Conservation (phyloP, 2,888 invertebrate species). For the Callimorpha dominula region DNA sequence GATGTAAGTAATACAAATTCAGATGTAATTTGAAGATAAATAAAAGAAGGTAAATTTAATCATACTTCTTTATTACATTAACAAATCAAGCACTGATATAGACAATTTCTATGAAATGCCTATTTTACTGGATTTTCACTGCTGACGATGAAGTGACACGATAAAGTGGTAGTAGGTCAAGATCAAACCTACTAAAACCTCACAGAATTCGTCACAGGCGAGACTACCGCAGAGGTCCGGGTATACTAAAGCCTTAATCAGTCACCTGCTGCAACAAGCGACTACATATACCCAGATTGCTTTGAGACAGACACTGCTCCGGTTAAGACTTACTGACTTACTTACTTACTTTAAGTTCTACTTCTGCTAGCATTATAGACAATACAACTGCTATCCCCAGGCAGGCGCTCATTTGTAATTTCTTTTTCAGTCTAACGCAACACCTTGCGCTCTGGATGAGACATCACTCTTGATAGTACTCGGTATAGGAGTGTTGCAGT, state of each 20-base stretch:
- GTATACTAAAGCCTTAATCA: neutral
- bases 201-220: neutral
- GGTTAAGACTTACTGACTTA: too few relatives aligned
- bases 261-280: too few relatives aligned
- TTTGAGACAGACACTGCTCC: too few relatives aligned
- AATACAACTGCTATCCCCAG: neutral
- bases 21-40: neutral
- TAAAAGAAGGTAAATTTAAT: too few relatives aligned
- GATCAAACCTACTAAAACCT: too few relatives aligned
- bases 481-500: slow-evolving; percentile 60
- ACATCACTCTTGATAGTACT: slow-evolving; percentile 67
- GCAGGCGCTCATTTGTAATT: neutral
- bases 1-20: slow-evolving; percentile 46
- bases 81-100: neutral
- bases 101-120: neutral
- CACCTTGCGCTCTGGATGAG: slow-evolving; percentile 66
- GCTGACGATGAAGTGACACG: too few relatives aligned
- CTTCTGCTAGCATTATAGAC: neutral
- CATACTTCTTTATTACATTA: too few relatives aligned
- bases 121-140: too few relatives aligned
- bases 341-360: too few relatives aligned
- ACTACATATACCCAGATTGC: too few relatives aligned
- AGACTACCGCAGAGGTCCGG: neutral
- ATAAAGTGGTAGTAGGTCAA: too few relatives aligned
- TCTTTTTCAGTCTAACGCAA: slow-evolving; percentile 56